phyloP scores from a whole-genome alignment of 2,888 invertebrate genomes.

The Chrysodeixis includens region DNA sequence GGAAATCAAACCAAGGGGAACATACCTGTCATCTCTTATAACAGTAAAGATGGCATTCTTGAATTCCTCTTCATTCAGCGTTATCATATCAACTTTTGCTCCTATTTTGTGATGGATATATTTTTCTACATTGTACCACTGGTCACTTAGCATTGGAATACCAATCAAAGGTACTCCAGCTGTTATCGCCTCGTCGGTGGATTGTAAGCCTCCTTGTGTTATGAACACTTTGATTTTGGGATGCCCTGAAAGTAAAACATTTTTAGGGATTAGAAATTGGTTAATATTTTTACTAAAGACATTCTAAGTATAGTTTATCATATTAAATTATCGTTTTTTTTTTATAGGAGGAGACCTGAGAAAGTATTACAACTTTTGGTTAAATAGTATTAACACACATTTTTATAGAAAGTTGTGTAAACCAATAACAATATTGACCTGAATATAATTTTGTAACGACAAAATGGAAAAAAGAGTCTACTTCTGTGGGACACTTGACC shows the following conservation, averaged over 20 bases:
- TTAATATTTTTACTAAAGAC: background rate
- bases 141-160: constrained; percentile 73
- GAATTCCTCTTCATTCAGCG: constrained; percentile 23
- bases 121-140: constrained; percentile 65
- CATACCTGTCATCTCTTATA: constrained; percentile 29
- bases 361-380: too few relatives aligned
- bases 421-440: too few relatives aligned
- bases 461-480: too few relatives aligned
- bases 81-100: constrained; percentile 21
- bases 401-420: background rate
- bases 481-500: too few relatives aligned
- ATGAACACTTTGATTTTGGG: constrained; percentile 73
- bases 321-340: background rate
- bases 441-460: too few relatives aligned
- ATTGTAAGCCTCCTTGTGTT: constrained; percentile 78
- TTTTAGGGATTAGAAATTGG: too few relatives aligned
- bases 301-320: too few relatives aligned
- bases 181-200: constrained; percentile 61
- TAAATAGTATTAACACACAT: too few relatives aligned
- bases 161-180: constrained; percentile 70
- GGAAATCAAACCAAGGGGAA: too few relatives aligned
- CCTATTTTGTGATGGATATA: constrained; percentile 41
- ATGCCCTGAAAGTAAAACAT: constrained; percentile 36
- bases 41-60: constrained; percentile 24
- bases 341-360: background rate